Evolutionary conservation across 1,140 invertebrate species (phyloP), one percentile per base, ranked within the genome.

Genomic region (Camponotus pennsylvanicus): DNA sequence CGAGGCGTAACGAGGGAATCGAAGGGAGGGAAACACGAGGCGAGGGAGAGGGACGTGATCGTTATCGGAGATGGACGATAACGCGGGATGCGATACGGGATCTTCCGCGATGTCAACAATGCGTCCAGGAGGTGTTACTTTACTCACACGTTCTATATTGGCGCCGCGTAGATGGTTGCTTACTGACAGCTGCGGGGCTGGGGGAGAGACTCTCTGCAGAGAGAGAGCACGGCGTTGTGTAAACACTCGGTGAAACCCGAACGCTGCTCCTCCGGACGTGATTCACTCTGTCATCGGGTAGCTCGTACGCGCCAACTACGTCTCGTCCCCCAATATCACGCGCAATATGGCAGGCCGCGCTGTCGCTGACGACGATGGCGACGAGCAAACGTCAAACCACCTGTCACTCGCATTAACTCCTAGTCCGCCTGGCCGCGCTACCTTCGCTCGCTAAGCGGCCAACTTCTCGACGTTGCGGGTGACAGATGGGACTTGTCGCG

Each of bases 331-430:
- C 42, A 9, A 45, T 86, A 91, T 90, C 88, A 90, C 90, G 89
- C 79, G 84, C 94, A 95, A 94, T 94, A 94, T 94, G 93, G 94
- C 94, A 94, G 92, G 91, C 85, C 55, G 37, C 42, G 42, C 42
- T 77, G 89, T 88, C 84, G 87, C 84, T 86, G 85, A 89, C 85
- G 86, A 92, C 86, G 88, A 94, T 91, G 92, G 91, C 91, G 92
- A 86, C 89, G 85, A 59, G 86, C 86, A 82, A 93, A 94, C 86
- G 92, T 94, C 92, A 93, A 95, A 93, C 93, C 92, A 94, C 92
- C 92, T 94, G 93, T 94, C 93, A 93, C 92, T 82, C 66, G 42
- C 86, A 42, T 13, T 40, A 11, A 11, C 59, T 49, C 27, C 37
- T 71, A 18, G 18, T 32, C 15, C 37, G 52, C 69, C 5, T 37